These are phyloP conservation scores for Microvelia longipes DNA, from an alignment of 1,140 invertebrate genomes.

Conservation along the genomic window DNA sequence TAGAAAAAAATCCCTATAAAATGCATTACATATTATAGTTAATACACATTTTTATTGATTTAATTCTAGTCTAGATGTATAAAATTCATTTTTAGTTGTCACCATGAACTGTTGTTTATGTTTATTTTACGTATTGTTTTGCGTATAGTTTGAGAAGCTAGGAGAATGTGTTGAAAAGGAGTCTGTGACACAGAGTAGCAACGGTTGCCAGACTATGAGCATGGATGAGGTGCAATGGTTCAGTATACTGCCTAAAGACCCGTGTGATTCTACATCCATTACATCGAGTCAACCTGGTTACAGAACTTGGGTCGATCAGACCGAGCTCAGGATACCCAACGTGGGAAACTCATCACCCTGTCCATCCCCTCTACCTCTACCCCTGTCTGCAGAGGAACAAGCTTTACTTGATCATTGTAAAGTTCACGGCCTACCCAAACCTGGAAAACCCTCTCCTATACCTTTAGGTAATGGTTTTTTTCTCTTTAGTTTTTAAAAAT, in stretches of 20 bases:
- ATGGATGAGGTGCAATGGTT: slow-evolving; percentile 34
- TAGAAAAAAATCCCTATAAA: no score
- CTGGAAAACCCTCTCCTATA: slow-evolving; percentile 47
- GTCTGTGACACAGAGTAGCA: slow-evolving; percentile 10
- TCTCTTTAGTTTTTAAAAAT: not conserved
- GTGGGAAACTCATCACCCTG: slow-evolving; percentile 20
- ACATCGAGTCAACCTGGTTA: slow-evolving; percentile 16
- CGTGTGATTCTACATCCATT: slow-evolving; percentile 37
- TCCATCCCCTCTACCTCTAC: slow-evolving; percentile 45
- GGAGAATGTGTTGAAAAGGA: slow-evolving; percentile 20
- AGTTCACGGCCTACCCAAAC: slow-evolving; percentile 49
- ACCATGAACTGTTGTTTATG: no score
- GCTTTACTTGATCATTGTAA: slow-evolving; percentile 56
- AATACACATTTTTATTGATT: no score
- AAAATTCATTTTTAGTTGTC: no score
- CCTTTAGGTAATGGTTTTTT: slow-evolving; percentile 35
- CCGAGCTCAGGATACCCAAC: slow-evolving; percentile 42
- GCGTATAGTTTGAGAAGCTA: slow-evolving; percentile 17
- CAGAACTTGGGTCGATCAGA: slow-evolving; percentile 25
- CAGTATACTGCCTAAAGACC: slow-evolving; percentile 41
- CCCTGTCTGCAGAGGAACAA: slow-evolving; percentile 58
- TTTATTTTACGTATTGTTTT: no score
- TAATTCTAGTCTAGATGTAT: no score
- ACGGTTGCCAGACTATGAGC: slow-evolving; percentile 14
- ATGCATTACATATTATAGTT: no score